A percentile compares a stretch with the other conserved stretches of the same genome.
Conservation (phyloP, 2,797 vertebrate species). For the Uromys caudimaculatus region DNA sequence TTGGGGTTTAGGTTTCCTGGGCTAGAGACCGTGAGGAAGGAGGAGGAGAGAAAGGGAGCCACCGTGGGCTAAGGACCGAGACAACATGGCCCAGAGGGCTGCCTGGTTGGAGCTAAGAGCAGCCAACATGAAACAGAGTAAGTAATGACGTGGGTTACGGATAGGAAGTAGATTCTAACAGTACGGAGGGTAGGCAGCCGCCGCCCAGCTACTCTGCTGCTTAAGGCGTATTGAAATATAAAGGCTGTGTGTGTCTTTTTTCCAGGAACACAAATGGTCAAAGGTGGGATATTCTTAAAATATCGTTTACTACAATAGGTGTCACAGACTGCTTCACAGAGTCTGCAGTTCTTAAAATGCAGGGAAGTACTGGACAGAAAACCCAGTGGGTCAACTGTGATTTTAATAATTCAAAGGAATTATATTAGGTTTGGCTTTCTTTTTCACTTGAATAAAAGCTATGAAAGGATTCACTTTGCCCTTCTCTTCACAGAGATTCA, state of each 20-base stretch:
- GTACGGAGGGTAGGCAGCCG: background rate
- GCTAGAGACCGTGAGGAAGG: background rate
- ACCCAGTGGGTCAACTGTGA: background rate
- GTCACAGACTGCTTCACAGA: background rate
- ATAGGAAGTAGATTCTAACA: background rate
- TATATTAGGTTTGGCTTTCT: slow-evolving; percentile 2
- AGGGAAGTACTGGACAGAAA: background rate
- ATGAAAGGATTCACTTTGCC: slow-evolving; percentile 8
- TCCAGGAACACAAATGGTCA: background rate
- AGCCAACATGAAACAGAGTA: background rate
- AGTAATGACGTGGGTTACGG: background rate
- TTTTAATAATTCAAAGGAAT: slow-evolving; percentile 18
- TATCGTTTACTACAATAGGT: background rate
- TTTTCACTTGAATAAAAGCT: slow-evolving; percentile 38
- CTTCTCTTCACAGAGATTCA: background rate
- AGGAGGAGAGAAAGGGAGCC: background rate
- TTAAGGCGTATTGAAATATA: background rate
- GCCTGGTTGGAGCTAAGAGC: background rate
- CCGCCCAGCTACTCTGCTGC: background rate
- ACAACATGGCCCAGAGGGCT: background rate
- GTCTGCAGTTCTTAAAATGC: slow-evolving; percentile 48
- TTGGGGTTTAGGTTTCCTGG: background rate
- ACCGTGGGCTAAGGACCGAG: background rate
- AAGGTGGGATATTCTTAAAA: background rate
- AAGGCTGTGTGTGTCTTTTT: background rate